phyloP scores from a whole-genome alignment of 2,797 vertebrate genomes.

The Epinephelus awoara region DNA sequence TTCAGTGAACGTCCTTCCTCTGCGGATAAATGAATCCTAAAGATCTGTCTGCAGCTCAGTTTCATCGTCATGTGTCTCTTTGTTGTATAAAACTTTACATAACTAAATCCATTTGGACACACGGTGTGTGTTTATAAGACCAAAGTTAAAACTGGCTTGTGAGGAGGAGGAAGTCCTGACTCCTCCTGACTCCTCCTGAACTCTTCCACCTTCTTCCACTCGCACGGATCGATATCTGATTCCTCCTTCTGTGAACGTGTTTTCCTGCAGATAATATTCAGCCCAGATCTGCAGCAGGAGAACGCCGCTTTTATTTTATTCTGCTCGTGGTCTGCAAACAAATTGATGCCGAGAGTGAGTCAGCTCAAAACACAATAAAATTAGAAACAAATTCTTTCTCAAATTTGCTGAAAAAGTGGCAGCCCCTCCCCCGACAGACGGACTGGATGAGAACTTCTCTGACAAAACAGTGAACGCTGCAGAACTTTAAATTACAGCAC shows the following conservation, averaged over 20 bases:
- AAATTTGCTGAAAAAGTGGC: not conserved
- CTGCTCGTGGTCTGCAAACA: slow-evolving; percentile 27
- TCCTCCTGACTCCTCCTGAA: slow-evolving; percentile 49
- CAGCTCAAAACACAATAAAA: slow-evolving; percentile 34
- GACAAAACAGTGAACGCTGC: not conserved
- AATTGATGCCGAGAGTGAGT: slow-evolving; percentile 22
- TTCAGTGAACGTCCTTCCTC: too few species aligned
- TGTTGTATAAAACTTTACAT: slow-evolving; percentile 25
- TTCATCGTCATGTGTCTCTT: not conserved
- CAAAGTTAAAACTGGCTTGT: slow-evolving; percentile 35
- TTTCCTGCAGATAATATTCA: slow-evolving; percentile 30
- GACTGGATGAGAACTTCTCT: not conserved
- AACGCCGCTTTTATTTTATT: not conserved
- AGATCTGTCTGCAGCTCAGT: not conserved
- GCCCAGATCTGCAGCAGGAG: not conserved
- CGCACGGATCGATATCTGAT: slow-evolving; percentile 28
- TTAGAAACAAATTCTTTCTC: slow-evolving; percentile 44
- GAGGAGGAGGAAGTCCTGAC: slow-evolving; percentile 60
- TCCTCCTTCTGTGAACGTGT: slow-evolving; percentile 31
- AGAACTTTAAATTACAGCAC: slow-evolving; percentile 50
- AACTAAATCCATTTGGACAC: slow-evolving; percentile 6
- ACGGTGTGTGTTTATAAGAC: not conserved
- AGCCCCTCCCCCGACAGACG: not conserved
- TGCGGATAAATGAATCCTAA: not conserved
- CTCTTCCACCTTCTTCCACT: slow-evolving; percentile 41